phyloP scores from a whole-genome alignment of 2,797 vertebrate genomes.

The Hozukius guyotensis region DNA sequence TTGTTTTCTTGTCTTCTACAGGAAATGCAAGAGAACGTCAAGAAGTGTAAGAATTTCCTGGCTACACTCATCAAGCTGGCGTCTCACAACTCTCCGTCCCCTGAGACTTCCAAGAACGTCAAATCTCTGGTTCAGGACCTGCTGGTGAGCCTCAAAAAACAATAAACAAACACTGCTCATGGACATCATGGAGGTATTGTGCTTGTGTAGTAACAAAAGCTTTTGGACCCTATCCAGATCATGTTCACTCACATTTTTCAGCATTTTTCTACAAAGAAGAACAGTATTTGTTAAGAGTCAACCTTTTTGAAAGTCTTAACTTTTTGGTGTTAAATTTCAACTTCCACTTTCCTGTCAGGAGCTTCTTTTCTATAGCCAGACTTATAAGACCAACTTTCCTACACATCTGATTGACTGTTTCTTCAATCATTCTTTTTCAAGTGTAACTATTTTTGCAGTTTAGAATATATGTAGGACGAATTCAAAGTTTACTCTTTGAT shows the following conservation, averaged over 20 bases:
- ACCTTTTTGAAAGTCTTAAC: neutral
- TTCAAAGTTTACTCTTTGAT: neutral
- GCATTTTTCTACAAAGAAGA: neutral
- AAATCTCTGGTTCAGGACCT: slow-evolving; percentile 90
- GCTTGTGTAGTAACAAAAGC: neutral
- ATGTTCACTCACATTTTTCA: neutral
- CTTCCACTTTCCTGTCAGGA: no score
- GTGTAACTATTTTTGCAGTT: neutral
- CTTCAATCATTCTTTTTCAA: neutral
- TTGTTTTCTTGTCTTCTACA: slow-evolving; percentile 50
- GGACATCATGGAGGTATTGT: neutral
- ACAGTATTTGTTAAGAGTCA: neutral
- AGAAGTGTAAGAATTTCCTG: slow-evolving; percentile 93
- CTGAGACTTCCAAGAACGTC: slow-evolving; percentile 90
- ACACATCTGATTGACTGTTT: neutral
- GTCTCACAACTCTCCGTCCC: slow-evolving; percentile 89
- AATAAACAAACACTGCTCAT: neutral
- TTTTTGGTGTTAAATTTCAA: no score
- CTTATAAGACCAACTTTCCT: neutral
- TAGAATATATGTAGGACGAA: neutral
- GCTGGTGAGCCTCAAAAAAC: slow-evolving; percentile 80
- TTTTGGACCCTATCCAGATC: neutral
- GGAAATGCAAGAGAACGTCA: slow-evolving; percentile 94
- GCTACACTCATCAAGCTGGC: slow-evolving; percentile 91
- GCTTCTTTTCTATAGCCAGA: neutral